Evolutionary conservation across 2,113 vertebrate species (phyloP).

Genomic region (Antechinus stuartii): DNA sequence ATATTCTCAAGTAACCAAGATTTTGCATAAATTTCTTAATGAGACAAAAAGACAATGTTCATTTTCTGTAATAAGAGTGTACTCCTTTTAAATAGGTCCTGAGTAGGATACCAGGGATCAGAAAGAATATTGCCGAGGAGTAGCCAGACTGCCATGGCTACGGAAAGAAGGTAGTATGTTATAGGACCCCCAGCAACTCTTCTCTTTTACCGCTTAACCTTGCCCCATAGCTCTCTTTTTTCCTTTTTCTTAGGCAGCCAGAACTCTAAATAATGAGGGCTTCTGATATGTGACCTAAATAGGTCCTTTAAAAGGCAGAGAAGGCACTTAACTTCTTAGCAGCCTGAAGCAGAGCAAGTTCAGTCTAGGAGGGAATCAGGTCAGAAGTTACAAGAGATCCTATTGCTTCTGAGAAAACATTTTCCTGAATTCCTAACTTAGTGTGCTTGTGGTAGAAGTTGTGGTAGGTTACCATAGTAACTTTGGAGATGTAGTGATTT

Average conservation of each 20-base stretch:
- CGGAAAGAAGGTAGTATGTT: not conserved
- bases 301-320: not conserved
- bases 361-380: not conserved
- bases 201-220: not conserved
- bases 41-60: not conserved
- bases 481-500: not conserved
- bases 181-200: accelerated
- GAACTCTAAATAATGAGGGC: not conserved
- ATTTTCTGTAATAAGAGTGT: not conserved
- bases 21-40: not conserved
- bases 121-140: not conserved
- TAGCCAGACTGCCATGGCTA: not conserved
- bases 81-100: not conserved
- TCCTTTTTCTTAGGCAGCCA: not conserved
- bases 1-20: not conserved
- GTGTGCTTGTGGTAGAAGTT: not conserved
- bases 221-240: not conserved
- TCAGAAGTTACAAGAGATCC: not conserved
- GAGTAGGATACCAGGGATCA: not conserved
- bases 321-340: not conserved
- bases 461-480: not conserved
- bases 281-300: not conserved
- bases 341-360: not conserved
- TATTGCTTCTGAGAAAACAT: not conserved
- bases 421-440: not conserved